Base-by-base conservation (phyloP, 2,888 invertebrate genomes). In the Agriotes lineatus region DNA sequence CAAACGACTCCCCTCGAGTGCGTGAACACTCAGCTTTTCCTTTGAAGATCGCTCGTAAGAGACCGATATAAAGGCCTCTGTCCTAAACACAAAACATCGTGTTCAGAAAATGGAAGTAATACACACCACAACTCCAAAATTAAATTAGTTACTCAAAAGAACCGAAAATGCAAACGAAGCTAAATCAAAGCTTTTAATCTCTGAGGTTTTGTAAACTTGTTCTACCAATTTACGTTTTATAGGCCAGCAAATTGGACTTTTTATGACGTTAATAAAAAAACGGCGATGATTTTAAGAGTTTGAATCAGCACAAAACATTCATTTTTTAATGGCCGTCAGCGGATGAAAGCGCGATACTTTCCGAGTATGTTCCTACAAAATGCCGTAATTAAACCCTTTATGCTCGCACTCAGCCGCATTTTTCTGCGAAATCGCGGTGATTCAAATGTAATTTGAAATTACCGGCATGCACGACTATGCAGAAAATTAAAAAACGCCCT, bases 81-180 rank as follows among this genome's bases (percentile, higher is more conserved):
- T 59, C 37, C 61, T 61, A 22, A 35, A 61, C 50, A 48, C 61
- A 61, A 61, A 61, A 61, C 61, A 35, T 44, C 22, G 35, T 50
- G 61, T 50, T 61, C 61, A 50, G 61, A 61, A 61, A 61, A 61
- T 61, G 50, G 48, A 61, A 61, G 45, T 50, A 59, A 61, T 61
- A 61, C 33, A 48, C 50, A 50, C 61, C 61, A 50, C 54, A 35
- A 57, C 45, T 64, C 14, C 45, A 12, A 64, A 65, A 66, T 60
- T 50, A 66, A 66, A 66, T 66, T 66, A 66, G 58, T 60, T 66
- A 48, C 37, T 58, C 48, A 58, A 65, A 65, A 48, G 65, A 37
- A 39, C 65, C 30, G 61, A 61, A 61, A 61, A 65, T 37, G 45
- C 50, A 48, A 35, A 39, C 39, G 19, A 52, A 7, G 37, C 56